Evolutionary conservation across 2,113 vertebrate species (phyloP).

Genomic region (Sylvietta virens): DNA sequence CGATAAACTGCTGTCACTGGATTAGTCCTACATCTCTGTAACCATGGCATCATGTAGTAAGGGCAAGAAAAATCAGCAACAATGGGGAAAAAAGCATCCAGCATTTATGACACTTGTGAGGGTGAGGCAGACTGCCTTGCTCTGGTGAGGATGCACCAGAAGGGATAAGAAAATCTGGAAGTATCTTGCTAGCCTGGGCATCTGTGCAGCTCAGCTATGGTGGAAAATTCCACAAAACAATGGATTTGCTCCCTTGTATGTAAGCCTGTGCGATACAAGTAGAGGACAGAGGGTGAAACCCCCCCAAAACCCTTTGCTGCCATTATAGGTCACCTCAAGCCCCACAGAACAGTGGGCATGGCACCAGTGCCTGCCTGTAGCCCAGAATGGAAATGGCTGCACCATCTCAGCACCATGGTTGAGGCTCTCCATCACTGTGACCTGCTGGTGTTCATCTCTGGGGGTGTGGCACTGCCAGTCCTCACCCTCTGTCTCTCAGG

Average conservation of each 20-base stretch:
- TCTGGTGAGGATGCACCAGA: not conserved
- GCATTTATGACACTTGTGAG: not conserved
- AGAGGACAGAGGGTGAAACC: not conserved
- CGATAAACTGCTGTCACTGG: not conserved
- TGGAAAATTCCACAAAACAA: not conserved
- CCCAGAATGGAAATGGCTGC: not conserved
- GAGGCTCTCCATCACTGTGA: accelerated
- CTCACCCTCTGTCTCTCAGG: not conserved
- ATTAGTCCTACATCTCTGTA: not conserved
- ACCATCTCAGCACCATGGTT: accelerated
- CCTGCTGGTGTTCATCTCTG: not conserved
- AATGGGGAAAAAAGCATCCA: not conserved
- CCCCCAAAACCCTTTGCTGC: not conserved
- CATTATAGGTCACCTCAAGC: not conserved
- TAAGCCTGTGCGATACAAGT: not conserved
- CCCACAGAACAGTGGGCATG: not conserved
- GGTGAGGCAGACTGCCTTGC: not conserved
- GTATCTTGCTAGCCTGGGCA: not conserved
- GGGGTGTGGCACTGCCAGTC: not conserved
- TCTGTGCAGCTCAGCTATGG: not conserved
- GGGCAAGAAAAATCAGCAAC: not conserved
- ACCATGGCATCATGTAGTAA: not conserved
- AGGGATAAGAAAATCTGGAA: not conserved
- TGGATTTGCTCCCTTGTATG: not conserved
- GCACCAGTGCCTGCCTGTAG: not conserved